Evolutionary conservation across 2,113 vertebrate genomes (phyloP), one percentile per base, ranked within the genome.

Genomic region (Donacobius atricapilla): DNA sequence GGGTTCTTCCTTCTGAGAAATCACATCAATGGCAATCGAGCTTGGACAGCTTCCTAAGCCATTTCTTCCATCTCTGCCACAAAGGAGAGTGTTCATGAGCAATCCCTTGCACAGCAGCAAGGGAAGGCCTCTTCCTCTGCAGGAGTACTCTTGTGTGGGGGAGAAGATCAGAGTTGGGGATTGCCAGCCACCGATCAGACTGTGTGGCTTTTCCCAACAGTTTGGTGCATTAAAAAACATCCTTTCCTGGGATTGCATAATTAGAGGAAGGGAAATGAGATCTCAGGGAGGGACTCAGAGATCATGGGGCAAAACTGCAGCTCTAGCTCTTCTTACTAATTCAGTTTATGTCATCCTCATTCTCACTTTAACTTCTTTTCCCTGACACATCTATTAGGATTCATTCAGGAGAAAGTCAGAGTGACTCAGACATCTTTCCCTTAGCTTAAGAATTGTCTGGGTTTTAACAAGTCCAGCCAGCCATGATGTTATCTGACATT

Each of bases 201-300:
- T 80, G 39, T 86, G 65, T 84, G 71, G 39, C 7, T 90, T 94
- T 94, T 54, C 60, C 57, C 33, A 69, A 22, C 7, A 25, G 35
- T 81, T 60, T 23, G 19, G 11, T 25, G 33, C 37, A 24, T 14
- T 21, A 82, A 37, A 84, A 94, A 94, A 54, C 12, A 16, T 89
- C 66, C 39, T 89, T 80, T 88, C 33, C 71, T 73, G 68, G 30
- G 35, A 48, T 70, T 95, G 82, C 58, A 40, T 64, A 90, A 93
- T 58, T 58, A n/a, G 7, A 84, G 60, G 37, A 86, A 96, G 16
- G 35, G 64, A 96, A 95, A 93, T 73, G 54, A 96, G 71, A 75
- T 90, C 42, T 90, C 51, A 56, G 93, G 85, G 93, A 79, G 71
- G 82, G 75, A 66, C 72, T 50, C 50, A 25, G 45, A 80, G 16